phyloP scores from a whole-genome alignment of 2,888 invertebrate species.

The Aporophyla lueneburgensis region DNA sequence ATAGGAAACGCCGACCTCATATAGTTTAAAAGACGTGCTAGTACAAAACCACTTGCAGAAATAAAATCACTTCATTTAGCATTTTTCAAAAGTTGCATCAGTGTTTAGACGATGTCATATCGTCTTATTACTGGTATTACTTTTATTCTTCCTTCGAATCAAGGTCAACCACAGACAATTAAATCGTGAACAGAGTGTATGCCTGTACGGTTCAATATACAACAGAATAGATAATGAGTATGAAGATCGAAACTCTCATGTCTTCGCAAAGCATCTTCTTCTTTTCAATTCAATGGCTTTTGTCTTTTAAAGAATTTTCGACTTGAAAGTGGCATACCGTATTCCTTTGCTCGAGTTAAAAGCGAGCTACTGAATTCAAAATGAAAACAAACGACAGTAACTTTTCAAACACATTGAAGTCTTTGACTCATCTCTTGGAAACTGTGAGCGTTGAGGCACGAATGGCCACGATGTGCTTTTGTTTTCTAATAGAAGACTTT shows the following conservation, averaged over 20 bases:
- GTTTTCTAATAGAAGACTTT: conserved; percentile 18
- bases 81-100: no score
- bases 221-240: neutral
- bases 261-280: neutral
- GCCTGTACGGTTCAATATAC: neutral
- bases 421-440: conserved; percentile 66
- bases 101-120: no score
- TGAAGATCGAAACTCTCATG: neutral
- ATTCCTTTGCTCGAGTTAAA: neutral
- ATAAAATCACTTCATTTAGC: no score
- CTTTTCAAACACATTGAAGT: conserved; percentile 48
- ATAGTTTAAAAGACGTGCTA: no score
- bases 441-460: conserved; percentile 45
- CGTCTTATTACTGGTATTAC: no score
- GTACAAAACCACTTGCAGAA: no score
- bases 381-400: conserved; percentile 44
- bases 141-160: neutral
- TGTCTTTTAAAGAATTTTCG: conserved; percentile 34
- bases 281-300: conserved; percentile 33
- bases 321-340: conserved; percentile 37
- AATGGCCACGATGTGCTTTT: conserved; percentile 28
- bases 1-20: no score
- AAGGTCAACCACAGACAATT: neutral
- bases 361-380: conserved; percentile 41
- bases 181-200: neutral